A percentile compares a stretch with the other conserved stretches of the same genome.
Conservation (phyloP, 2,113 vertebrate genomes). For the Triplophysa tibetana region DNA sequence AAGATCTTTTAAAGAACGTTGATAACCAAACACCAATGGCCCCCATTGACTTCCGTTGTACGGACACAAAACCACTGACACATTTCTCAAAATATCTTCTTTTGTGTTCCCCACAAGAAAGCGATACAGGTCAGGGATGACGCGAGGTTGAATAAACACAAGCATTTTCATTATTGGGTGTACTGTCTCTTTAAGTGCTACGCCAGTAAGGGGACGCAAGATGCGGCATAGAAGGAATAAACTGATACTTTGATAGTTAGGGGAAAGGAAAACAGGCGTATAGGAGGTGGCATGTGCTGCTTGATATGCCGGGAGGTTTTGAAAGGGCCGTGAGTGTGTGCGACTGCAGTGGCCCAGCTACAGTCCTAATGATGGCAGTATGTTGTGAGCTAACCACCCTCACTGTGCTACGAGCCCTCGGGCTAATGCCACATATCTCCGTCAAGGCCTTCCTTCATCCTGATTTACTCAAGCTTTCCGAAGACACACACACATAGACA, state of each 20-base stretch:
- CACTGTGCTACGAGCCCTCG: conserved; percentile 76
- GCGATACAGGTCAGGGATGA: neutral
- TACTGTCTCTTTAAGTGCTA: too few relatives aligned
- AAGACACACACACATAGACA: conserved; percentile 69
- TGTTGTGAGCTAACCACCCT: conserved; percentile 78
- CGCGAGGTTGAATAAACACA: neutral
- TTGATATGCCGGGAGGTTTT: conserved; percentile 47
- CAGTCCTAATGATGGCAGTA: conserved; percentile 77
- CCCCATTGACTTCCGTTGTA: too few relatives aligned
- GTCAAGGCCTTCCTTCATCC: conserved; percentile 80
- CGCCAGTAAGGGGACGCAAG: neutral
- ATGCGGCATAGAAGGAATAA: neutral
- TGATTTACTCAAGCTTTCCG: conserved; percentile 74
- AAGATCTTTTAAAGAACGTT: too few relatives aligned
- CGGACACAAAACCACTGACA: too few relatives aligned
- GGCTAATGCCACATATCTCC: conserved; percentile 80
- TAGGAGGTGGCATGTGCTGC: conserved; percentile 52
- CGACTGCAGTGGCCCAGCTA: conserved; percentile 73
- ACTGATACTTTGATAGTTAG: conserved; percentile 21
- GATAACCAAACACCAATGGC: too few relatives aligned
- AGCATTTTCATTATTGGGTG: neutral
- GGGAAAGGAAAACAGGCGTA: conserved; percentile 46
- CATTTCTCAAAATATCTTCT: too few relatives aligned
- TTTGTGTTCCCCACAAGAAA: too few relatives aligned
- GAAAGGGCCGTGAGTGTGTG: conserved; percentile 63